phyloP scores from a whole-genome alignment of 2,888 invertebrate species.

The Lamellibrachia satsuma region DNA sequence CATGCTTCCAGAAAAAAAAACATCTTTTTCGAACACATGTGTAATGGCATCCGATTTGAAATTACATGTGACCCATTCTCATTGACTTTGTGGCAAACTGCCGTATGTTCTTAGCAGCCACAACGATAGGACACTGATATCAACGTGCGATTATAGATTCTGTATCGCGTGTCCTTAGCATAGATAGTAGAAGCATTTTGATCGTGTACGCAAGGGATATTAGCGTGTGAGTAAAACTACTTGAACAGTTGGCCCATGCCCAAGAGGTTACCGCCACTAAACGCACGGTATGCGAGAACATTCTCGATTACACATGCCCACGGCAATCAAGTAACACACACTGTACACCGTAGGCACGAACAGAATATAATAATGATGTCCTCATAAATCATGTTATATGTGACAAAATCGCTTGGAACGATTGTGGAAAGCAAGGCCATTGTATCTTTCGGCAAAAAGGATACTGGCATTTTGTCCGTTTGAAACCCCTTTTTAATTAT shows the following conservation, averaged over 20 bases:
- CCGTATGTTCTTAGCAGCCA: neutral
- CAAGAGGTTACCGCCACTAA: neutral
- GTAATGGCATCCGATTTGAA: neutral
- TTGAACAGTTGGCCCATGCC: neutral
- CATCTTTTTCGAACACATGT: neutral
- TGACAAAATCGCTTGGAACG: neutral
- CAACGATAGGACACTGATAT: neutral
- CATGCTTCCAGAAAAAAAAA: neutral
- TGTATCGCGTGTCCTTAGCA: conserved; percentile 3
- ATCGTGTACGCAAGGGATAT: neutral
- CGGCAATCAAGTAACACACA: neutral
- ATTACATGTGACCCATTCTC: neutral
- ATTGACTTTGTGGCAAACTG: neutral
- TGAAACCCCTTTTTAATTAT: neutral
- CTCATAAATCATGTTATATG: neutral
- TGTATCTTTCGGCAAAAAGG: neutral
- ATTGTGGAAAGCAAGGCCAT: neutral
- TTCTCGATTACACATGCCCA: neutral
- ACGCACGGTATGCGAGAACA: neutral
- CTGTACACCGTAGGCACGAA: neutral
- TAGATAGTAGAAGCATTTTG: conserved; percentile 17
- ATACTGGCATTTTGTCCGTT: neutral
- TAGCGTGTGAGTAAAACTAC: neutral
- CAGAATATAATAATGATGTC: neutral
- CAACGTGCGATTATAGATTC: neutral